A percentile compares a stretch with the other conserved stretches of the same genome.
Evolutionary conservation across 2,888 invertebrate genomes (phyloP).

Genomic region (Orthosia gothica): DNA sequence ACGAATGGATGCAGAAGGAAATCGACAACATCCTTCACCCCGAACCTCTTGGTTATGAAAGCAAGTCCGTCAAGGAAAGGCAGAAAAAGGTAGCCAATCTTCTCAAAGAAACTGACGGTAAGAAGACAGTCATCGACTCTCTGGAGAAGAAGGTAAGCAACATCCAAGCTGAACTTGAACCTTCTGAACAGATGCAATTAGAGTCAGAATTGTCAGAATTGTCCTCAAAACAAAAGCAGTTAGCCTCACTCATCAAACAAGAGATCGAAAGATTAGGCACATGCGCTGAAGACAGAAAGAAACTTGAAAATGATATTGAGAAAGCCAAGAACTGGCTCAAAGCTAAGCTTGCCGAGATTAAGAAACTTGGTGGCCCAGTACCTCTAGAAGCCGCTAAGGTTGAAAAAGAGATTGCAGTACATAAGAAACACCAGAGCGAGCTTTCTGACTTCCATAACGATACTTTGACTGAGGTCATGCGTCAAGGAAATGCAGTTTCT

Average conservation of each 20-base stretch:
- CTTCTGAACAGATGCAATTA: slow-evolving; percentile 95
- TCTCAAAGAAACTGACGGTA: slow-evolving; percentile 96
- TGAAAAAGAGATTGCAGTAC: slow-evolving; percentile 95
- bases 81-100: slow-evolving; percentile 94
- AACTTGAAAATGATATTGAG: slow-evolving; percentile 95
- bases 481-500: slow-evolving; percentile 94
- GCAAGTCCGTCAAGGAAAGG: slow-evolving; percentile 94
- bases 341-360: slow-evolving; percentile 94
- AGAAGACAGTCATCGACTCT: slow-evolving; percentile 95
- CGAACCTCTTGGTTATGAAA: slow-evolving; percentile 94
- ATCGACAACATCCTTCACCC: slow-evolving; percentile 93
- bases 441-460: slow-evolving; percentile 95
- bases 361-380: slow-evolving; percentile 94
- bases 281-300: slow-evolving; percentile 94
- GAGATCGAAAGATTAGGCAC: slow-evolving; percentile 94
- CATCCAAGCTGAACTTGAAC: slow-evolving; percentile 96
- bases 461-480: slow-evolving; percentile 94
- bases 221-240: slow-evolving; percentile 94
- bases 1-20: slow-evolving; percentile 95
- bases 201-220: slow-evolving; percentile 94
- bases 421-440: slow-evolving; percentile 94
- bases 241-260: slow-evolving; percentile 93
- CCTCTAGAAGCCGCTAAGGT: slow-evolving; percentile 96
- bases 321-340: slow-evolving; percentile 96
- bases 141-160: slow-evolving; percentile 96